phyloP scores from a whole-genome alignment of 1,140 invertebrate genomes.

The Pseudomyrmex dendroicus region DNA sequence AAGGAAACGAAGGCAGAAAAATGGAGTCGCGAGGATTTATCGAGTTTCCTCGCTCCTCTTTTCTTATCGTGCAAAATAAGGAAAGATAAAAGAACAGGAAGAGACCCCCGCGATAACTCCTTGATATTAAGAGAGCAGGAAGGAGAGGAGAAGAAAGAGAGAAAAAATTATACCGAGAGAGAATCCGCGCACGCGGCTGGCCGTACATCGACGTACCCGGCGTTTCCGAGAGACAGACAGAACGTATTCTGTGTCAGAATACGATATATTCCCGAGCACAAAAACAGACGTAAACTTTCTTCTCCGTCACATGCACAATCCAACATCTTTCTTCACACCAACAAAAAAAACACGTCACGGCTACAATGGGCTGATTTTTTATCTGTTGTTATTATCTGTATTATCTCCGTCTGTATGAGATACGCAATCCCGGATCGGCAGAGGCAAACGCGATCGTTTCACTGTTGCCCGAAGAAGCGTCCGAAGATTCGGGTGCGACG shows the following conservation, averaged over 20 bases:
- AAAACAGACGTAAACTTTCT: no score
- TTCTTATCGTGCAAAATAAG: slow-evolving; percentile 34
- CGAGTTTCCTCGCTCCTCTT: background rate
- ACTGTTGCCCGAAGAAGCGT: slow-evolving; percentile 38
- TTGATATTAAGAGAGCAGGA: background rate
- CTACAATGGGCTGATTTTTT: slow-evolving; percentile 80
- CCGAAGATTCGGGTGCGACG: background rate
- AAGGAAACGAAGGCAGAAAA: background rate
- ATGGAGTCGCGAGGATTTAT: slow-evolving; percentile 8
- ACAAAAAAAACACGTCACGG: slow-evolving; percentile 80
- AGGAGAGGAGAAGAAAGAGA: no score
- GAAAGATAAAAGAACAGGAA: background rate
- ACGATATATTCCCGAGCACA: no score
- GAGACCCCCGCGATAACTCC: background rate
- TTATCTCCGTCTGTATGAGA: slow-evolving; percentile 68
- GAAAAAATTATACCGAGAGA: slow-evolving; percentile 4
- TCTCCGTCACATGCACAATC: background rate
- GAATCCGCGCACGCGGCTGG: slow-evolving; percentile 32
- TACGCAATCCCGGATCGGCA: slow-evolving; percentile 52
- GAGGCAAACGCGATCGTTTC: slow-evolving; percentile 30
- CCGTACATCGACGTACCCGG: slow-evolving; percentile 44
- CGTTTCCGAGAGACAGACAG: background rate
- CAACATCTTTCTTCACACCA: slow-evolving; percentile 33
- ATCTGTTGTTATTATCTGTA: slow-evolving; percentile 72
- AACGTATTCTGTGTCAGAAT: background rate